These are phyloP conservation scores for Apocrypta bakeri DNA, from an alignment of 1,140 invertebrate genomes.

Conservation along the genomic window DNA sequence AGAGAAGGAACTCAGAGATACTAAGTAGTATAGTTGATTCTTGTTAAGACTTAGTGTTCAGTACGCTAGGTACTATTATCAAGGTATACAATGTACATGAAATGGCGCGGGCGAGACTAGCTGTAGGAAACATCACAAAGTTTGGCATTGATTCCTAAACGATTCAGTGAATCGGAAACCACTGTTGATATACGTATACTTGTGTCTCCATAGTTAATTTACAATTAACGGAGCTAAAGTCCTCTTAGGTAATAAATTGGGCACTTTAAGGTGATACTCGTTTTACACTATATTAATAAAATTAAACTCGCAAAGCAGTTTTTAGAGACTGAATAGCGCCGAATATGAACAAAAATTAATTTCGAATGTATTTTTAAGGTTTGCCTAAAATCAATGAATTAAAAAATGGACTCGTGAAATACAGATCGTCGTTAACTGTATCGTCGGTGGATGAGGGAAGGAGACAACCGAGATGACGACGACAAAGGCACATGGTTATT, in stretches of 20 bases:
- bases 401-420: not conserved
- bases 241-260: not conserved
- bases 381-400: too few species aligned
- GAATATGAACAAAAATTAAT: too few species aligned
- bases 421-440: not conserved
- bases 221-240: not conserved
- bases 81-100: not conserved
- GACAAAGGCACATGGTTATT: not conserved
- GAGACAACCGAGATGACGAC: not conserved
- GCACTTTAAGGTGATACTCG: too few species aligned
- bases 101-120: not conserved
- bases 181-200: not conserved
- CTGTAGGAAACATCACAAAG: slow-evolving; percentile 16
- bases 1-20: not conserved
- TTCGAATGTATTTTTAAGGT: too few species aligned
- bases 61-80: not conserved
- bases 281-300: too few species aligned
- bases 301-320: too few species aligned
- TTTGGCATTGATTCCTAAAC: slow-evolving; percentile 41
- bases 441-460: not conserved
- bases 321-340: too few species aligned
- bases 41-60: not conserved
- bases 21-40: not conserved
- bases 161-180: slow-evolving; percentile 21
- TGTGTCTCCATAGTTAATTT: not conserved